Evolutionary conservation across 2,113 vertebrate species (phyloP), one percentile per base, ranked within the genome.

Genomic region (Natator depressus): DNA sequence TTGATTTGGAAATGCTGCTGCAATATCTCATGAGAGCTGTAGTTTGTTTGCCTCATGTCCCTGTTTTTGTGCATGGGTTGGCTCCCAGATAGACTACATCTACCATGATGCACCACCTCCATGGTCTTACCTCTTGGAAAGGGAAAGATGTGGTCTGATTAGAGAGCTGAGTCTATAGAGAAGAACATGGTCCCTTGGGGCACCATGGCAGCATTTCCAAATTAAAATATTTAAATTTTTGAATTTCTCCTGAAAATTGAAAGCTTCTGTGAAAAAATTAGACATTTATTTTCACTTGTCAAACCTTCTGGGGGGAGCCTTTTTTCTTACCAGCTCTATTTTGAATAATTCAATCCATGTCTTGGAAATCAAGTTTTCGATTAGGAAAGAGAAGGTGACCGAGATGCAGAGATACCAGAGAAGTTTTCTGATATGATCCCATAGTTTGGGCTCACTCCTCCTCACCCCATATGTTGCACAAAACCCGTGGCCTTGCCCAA

Each of bases 1-100:
- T 72, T 72, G 17, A 20, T 72, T 72, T 54, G 17, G 54, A 54
- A 57, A 72, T 6, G n/a, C 80, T 65, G 22, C 7, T 76, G n/a
- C 22, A 57, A 35, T 47, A 51, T 24, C 85, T 78, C 0, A 0
- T 46, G 57, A 76, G 53, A 38, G 27, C 1, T 69, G 91, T 80
- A 31, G 19, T 80, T n/a, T 31, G 47, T 78, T 25, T 75, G 14
- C 42, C 0, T 0, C 0, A 0, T 16, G 19, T 50, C 0, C 0
- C 57, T 35, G 50, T 1, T 94, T 17, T 42, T 17, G 6, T 14
- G 4, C n/a, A 46, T 6, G 20, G 51, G 6, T 75, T 89, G 5
- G 4, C 50, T 35, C 19, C 0, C 0, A 80, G 10, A 29, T 31
- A 49, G 31, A n/a, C 31, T 11, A 53, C 31, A 17, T 51, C 16